phyloP scores from a whole-genome alignment of 2,113 vertebrate species.

The Penelope pileata region DNA sequence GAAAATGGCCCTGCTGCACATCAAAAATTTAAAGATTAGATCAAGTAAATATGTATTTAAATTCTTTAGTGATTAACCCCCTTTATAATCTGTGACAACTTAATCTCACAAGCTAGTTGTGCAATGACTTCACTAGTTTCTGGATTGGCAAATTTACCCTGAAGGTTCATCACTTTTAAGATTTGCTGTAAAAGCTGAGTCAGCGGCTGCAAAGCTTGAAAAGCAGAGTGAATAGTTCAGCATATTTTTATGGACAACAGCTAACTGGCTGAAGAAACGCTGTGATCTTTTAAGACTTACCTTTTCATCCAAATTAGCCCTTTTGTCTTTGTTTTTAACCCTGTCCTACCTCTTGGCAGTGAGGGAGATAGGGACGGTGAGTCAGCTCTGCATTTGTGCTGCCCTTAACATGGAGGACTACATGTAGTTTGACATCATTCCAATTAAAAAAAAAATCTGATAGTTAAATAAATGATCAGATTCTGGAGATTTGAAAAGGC shows the following conservation, averaged over 20 bases:
- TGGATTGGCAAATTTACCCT: background rate
- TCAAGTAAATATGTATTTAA: background rate
- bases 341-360: background rate
- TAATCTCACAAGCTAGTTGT: background rate
- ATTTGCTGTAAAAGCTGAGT: background rate
- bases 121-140: background rate
- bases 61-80: background rate
- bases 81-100: background rate
- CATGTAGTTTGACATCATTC: background rate
- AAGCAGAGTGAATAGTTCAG: background rate
- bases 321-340: background rate
- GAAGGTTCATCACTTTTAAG: background rate
- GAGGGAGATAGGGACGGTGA: background rate
- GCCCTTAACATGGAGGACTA: background rate
- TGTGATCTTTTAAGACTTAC: background rate
- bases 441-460: background rate
- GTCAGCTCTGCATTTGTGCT: background rate
- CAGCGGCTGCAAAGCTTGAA: background rate
- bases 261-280: background rate
- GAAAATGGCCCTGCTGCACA: background rate
- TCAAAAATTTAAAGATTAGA: background rate
- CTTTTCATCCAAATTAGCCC: background rate
- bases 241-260: background rate
- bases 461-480: background rate
- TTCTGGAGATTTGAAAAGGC: too few relatives aligned